Base-by-base conservation (phyloP, 2,888 invertebrate species). In the Hipparchia sbordonii region DNA sequence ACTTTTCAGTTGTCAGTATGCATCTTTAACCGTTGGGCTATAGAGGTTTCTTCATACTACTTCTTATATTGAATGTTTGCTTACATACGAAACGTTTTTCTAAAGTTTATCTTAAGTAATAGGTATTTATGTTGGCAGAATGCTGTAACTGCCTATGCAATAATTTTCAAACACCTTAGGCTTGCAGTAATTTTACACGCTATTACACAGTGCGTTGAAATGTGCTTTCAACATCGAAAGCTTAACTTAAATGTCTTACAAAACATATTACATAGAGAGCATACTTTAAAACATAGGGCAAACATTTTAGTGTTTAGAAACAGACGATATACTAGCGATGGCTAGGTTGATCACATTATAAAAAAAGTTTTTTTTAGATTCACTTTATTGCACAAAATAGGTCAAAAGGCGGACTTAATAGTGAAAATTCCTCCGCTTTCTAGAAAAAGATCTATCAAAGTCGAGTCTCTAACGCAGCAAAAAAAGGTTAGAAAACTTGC, bases 71-170 rank as follows among this genome's bases (percentile, higher is more conserved):
- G 39, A 39, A 2, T 39, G 12, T 9, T 60, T 60, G 12, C 9
- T 60, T 39, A 59, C 59, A 60, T 2, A 33, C 33, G 8, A 63
- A 63, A 63, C 2, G 23, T 12, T 10, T 8, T 51, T 63, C 13
- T 23, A 23, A 23, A 23, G 23, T 51, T 51, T 51, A 51, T 10
- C 23, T 63, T 63, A 51, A 23, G 63, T 51, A 63, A 63, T 63
- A 46, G 23, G 23, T 39, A 13, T 13, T 2, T 51, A 66, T 52
- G 65, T 52, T 52, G 12, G 33, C 13, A 52, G 10, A 66, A 12
- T n/a, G 39, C 52, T 54, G 65, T 54, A 66, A 66, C 52, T 33
- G 52, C 48, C 63, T 63, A 45, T 52, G 69, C 68, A 72, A 72
- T 68, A 63, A 57, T 56, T 72, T 65, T 54, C 13, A 59, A 63